phyloP scores from a whole-genome alignment of 2,113 vertebrate species.

The Chauna torquata region DNA sequence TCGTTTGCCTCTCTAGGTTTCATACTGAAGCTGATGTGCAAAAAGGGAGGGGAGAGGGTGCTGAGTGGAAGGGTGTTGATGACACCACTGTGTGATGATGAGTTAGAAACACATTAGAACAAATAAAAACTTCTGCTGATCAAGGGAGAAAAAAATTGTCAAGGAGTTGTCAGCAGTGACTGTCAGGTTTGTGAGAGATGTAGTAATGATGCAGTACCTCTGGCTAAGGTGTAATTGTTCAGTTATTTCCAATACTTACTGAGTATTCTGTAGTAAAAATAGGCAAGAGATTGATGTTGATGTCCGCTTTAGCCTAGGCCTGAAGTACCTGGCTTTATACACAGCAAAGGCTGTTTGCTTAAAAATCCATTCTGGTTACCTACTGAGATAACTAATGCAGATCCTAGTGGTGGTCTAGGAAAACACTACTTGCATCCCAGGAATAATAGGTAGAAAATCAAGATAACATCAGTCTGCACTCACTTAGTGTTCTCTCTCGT shows the following conservation, averaged over 20 bases:
- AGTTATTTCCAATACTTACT: neutral
- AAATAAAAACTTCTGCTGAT: neutral
- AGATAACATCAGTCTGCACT: neutral
- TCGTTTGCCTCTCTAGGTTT: neutral
- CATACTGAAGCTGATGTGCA: neutral
- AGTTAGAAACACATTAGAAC: neutral
- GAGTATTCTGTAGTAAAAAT: neutral
- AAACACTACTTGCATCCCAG: neutral
- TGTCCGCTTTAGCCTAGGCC: neutral
- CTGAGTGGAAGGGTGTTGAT: neutral
- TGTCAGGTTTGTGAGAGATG: neutral
- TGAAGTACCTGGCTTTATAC: neutral
- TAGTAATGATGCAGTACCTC: neutral
- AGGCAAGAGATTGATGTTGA: neutral
- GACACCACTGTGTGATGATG: neutral
- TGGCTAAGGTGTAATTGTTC: neutral
- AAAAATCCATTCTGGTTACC: constrained; percentile 1
- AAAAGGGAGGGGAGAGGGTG: neutral
- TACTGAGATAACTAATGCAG: neutral
- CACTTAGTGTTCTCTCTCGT: neutral
- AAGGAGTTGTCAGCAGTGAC: neutral
- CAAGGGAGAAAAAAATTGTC: neutral
- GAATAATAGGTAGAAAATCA: constrained; percentile 19
- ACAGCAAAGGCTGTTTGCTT: neutral
- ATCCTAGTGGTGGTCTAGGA: neutral